These are phyloP conservation scores for Tyrannus savana DNA, from an alignment of 2,113 vertebrate species.

Conservation along the genomic window DNA sequence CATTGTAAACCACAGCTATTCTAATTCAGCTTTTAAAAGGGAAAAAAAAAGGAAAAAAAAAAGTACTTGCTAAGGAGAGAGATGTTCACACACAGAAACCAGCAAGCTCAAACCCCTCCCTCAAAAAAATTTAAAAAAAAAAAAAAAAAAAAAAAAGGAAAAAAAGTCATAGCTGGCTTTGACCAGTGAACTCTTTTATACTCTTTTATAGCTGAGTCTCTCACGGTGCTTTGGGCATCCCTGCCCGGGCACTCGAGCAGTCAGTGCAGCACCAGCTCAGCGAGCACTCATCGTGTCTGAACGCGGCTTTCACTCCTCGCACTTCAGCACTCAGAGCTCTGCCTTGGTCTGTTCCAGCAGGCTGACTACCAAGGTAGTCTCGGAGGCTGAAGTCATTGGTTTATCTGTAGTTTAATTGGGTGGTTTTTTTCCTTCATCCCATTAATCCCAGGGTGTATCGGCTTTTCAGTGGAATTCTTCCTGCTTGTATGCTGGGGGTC, in stretches of 20 bases:
- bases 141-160: not conserved
- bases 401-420: not conserved
- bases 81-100: not conserved
- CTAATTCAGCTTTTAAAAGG: conserved; percentile 1
- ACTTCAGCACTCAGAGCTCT: not conserved
- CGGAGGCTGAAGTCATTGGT: not conserved
- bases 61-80: not conserved
- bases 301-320: not conserved
- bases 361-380: not conserved
- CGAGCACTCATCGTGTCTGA: not conserved
- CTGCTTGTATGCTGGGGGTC: not conserved
- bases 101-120: not conserved
- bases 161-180: not conserved
- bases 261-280: too few relatives aligned
- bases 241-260: not conserved
- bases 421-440: not conserved
- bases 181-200: not conserved
- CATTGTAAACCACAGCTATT: conserved; percentile 46
- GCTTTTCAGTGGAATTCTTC: not conserved
- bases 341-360: not conserved
- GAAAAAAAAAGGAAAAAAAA: not conserved
- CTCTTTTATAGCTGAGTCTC: not conserved
- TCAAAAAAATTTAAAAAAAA: not conserved
- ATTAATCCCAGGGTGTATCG: not conserved
- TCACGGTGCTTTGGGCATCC: not conserved